phyloP scores from a whole-genome alignment of 2,113 vertebrate species.

The Spermophilus dauricus region DNA sequence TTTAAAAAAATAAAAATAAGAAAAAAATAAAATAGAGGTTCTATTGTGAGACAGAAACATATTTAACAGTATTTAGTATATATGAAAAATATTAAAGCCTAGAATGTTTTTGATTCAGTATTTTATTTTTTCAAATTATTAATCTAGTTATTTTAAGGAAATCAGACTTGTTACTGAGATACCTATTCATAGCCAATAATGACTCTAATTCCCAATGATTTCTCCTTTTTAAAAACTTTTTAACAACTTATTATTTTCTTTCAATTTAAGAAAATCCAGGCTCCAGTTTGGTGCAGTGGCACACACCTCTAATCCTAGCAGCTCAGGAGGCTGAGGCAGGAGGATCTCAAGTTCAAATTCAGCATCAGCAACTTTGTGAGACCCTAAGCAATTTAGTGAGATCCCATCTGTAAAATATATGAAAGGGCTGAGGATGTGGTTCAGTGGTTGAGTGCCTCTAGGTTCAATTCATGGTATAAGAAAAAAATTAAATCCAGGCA shows the following conservation, averaged over 20 bases:
- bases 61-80: neutral
- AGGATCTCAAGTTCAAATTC: too few relatives aligned
- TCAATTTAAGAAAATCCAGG: neutral
- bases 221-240: too few relatives aligned
- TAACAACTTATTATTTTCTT: neutral
- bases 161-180: neutral
- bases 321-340: too few relatives aligned
- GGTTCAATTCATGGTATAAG: too few relatives aligned
- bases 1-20: too few relatives aligned
- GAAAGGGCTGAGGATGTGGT: too few relatives aligned
- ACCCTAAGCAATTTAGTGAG: too few relatives aligned
- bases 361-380: too few relatives aligned
- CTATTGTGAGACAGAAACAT: neutral
- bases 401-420: too few relatives aligned
- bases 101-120: neutral
- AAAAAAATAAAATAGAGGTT: neutral
- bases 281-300: too few relatives aligned
- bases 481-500: neutral
- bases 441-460: too few relatives aligned
- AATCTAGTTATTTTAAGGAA: slow-evolving; percentile 13
- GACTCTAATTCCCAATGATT: neutral
- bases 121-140: neutral
- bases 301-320: too few relatives aligned
- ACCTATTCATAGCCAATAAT: neutral
- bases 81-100: neutral